Percentiles rank a stretch among this genome's conserved stretches.
Conservation (phyloP, 2,888 invertebrate genomes). For the Endomychus coccineus region DNA sequence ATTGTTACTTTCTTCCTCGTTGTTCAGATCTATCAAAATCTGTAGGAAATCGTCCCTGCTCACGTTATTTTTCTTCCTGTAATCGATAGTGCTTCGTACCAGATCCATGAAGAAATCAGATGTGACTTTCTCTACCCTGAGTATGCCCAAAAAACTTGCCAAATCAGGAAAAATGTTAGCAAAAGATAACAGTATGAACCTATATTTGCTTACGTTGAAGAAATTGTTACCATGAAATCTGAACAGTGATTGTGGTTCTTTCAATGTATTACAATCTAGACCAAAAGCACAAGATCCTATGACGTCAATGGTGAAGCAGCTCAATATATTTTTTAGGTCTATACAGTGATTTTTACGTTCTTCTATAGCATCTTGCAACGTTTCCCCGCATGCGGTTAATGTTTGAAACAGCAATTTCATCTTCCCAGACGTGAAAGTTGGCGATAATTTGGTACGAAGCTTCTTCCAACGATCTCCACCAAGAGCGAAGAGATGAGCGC, state of each 20-base stretch:
- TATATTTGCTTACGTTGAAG: constrained; percentile 6
- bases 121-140: constrained; percentile 22
- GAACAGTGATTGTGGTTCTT: constrained; percentile 46
- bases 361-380: constrained; percentile 43
- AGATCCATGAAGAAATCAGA: constrained; percentile 27
- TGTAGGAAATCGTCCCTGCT: constrained; percentile 39
- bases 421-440: no score
- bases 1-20: constrained; percentile 6
- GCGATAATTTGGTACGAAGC: constrained; percentile 42
- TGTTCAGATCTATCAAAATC: constrained; percentile 31
- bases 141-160: constrained; percentile 18
- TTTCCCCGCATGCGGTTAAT: constrained; percentile 49
- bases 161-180: constrained; percentile 17
- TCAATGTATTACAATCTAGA: constrained; percentile 50
- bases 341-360: no score
- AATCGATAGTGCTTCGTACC: constrained; percentile 26
- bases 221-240: constrained; percentile 20
- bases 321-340: constrained; percentile 44
- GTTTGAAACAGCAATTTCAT: constrained; percentile 57
- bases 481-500: constrained; percentile 43
- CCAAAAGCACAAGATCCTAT: constrained; percentile 54
- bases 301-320: constrained; percentile 52
- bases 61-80: constrained; percentile 23
- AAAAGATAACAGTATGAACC: constrained; percentile 9
- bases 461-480: constrained; percentile 22